phyloP scores from a whole-genome alignment of 2,888 invertebrate species.

The Tuberolachnus salignus region DNA sequence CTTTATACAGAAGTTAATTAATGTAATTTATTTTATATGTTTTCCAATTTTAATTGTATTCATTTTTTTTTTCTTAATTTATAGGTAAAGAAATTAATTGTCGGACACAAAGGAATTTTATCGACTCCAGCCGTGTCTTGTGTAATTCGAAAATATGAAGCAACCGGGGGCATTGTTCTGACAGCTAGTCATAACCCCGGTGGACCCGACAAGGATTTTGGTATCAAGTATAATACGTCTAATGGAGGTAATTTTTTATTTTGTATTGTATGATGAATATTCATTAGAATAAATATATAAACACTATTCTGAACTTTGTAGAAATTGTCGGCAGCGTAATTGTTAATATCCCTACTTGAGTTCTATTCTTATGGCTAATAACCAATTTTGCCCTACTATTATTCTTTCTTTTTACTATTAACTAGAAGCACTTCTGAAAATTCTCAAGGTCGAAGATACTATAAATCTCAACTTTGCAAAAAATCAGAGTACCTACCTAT shows the following conservation, averaged over 20 bases:
- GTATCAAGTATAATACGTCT: constrained; percentile 96
- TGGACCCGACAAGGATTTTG: constrained; percentile 95
- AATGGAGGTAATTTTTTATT: constrained; percentile 75
- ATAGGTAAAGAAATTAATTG: constrained; percentile 81
- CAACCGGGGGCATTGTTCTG: constrained; percentile 90
- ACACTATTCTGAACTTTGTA: too few species aligned
- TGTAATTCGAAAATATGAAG: constrained; percentile 86
- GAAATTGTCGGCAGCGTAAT: too few species aligned
- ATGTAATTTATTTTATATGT: background rate
- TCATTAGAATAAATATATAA: too few species aligned
- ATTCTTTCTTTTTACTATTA: too few species aligned
- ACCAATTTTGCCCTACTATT: too few species aligned
- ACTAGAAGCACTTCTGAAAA: too few species aligned
- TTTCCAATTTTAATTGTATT: background rate
- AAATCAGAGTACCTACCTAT: background rate
- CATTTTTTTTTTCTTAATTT: constrained; percentile 57
- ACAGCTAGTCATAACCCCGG: constrained; percentile 99
- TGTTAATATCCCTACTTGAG: too few species aligned
- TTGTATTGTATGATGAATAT: background rate
- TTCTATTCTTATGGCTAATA: too few species aligned
- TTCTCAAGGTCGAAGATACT: too few species aligned
- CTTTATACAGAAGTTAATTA: too few species aligned
- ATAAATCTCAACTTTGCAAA: too few species aligned
- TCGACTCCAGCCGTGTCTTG: constrained; percentile 98
- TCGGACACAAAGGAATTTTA: constrained; percentile 93